Percentiles rank a stretch among this genome's conserved stretches.
These are phyloP conservation scores for Danio choprae DNA, from an alignment of 2,797 vertebrate species.

Conservation along the genomic window DNA sequence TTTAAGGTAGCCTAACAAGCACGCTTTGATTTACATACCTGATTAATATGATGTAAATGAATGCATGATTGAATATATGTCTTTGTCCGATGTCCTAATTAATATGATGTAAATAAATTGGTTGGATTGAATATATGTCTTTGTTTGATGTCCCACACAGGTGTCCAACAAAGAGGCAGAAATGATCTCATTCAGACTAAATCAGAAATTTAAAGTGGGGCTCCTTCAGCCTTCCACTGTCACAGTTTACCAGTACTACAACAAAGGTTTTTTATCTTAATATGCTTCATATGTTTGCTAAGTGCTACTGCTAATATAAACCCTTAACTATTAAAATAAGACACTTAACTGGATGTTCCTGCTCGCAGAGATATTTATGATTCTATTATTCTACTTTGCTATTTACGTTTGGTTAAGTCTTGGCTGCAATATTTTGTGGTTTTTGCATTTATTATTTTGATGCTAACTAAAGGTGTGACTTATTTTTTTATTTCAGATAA, in stretches of 20 bases:
- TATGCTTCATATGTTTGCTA: no score
- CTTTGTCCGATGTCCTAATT: constrained; percentile 1
- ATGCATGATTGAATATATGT: background rate
- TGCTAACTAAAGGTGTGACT: background rate
- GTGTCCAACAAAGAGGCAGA: constrained; percentile 75
- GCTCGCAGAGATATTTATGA: background rate
- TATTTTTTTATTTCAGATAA: constrained; percentile 66
- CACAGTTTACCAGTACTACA: constrained; percentile 60
- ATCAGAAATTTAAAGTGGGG: constrained; percentile 80
- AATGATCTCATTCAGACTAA: constrained; percentile 75
- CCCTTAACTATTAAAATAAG: background rate
- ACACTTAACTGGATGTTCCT: background rate
- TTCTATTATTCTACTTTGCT: no score
- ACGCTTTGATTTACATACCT: background rate
- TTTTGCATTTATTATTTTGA: no score
- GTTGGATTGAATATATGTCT: background rate
- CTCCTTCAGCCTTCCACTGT: constrained; percentile 76
- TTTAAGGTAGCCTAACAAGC: constrained; percentile 72
- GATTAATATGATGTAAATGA: background rate
- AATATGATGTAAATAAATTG: background rate
- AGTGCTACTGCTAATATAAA: background rate
- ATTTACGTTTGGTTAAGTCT: background rate
- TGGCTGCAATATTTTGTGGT: background rate
- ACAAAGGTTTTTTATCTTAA: constrained; percentile 43
- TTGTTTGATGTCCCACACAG: constrained; percentile 54